These are phyloP conservation scores for Rhagologus leucostigma DNA, from an alignment of 2,113 vertebrate species.

Conservation along the genomic window DNA sequence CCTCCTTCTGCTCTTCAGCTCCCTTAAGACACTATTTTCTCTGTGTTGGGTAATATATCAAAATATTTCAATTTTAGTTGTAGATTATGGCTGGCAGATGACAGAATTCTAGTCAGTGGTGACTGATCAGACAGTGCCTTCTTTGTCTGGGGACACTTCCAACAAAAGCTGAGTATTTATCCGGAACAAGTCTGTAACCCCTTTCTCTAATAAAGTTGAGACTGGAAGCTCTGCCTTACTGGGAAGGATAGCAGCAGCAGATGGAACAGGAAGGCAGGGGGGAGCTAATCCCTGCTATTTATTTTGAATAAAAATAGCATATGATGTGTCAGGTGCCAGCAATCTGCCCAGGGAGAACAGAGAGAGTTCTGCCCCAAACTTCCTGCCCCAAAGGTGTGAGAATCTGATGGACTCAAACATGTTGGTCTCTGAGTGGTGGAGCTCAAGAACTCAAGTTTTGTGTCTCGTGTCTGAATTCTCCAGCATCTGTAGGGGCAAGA, in stretches of 20 bases:
- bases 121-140: not conserved
- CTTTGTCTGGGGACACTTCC: not conserved
- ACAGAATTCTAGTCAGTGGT: not conserved
- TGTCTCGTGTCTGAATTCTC: not conserved
- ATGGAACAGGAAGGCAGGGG: not conserved
- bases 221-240: not conserved
- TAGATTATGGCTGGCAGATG: conserved; percentile 27
- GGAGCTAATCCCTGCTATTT: not conserved
- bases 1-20: conserved; percentile 15
- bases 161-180: not conserved
- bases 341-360: not conserved
- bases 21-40: conserved; percentile 51
- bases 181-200: not conserved
- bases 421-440: not conserved
- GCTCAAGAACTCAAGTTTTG: not conserved
- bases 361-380: not conserved
- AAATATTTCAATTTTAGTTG: conserved; percentile 58
- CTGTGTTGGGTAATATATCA: conserved; percentile 39
- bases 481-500: not conserved
- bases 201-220: not conserved
- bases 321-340: not conserved
- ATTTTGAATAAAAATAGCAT: not conserved
- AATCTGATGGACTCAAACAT: not conserved
- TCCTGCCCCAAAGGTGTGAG: not conserved
- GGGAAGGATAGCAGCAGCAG: not conserved